A percentile compares a stretch with the other conserved stretches of the same genome.
These are phyloP conservation scores for Oscheius onirici DNA, from an alignment of 2,888 invertebrate species.

Conservation along the genomic window DNA sequence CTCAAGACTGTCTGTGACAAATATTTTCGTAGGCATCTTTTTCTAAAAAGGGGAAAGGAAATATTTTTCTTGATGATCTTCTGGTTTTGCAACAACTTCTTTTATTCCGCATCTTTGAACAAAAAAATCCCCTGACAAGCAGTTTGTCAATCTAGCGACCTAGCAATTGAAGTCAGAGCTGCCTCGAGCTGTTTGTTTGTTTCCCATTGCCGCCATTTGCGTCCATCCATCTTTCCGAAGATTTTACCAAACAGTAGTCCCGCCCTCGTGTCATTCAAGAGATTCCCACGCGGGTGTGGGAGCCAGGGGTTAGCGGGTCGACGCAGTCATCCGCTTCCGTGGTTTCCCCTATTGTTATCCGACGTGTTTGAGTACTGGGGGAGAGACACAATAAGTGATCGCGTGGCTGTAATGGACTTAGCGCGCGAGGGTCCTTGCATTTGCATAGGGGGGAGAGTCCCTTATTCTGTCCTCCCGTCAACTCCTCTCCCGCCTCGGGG, in stretches of 20 bases:
- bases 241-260: too few species aligned
- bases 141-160: too few species aligned
- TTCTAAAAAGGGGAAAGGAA: too few species aligned
- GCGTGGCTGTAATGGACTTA: conserved; percentile 29
- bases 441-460: conserved; percentile 22
- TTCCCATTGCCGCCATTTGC: neutral
- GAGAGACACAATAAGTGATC: conserved; percentile 21
- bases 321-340: neutral
- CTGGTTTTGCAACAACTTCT: too few species aligned
- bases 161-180: too few species aligned
- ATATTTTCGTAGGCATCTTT: too few species aligned
- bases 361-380: conserved; percentile 26
- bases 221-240: too few species aligned
- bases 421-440: conserved; percentile 11
- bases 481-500: too few species aligned
- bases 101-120: too few species aligned
- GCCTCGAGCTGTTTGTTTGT: neutral
- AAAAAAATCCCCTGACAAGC: too few species aligned
- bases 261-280: neutral
- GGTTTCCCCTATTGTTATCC: neutral
- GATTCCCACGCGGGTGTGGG: neutral
- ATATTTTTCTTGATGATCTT: too few species aligned
- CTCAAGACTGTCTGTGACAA: too few species aligned
- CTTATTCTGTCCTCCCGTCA: neutral
- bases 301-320: neutral